phyloP scores from a whole-genome alignment of 2,113 vertebrate species.

The Oncorhynchus kisutch region DNA sequence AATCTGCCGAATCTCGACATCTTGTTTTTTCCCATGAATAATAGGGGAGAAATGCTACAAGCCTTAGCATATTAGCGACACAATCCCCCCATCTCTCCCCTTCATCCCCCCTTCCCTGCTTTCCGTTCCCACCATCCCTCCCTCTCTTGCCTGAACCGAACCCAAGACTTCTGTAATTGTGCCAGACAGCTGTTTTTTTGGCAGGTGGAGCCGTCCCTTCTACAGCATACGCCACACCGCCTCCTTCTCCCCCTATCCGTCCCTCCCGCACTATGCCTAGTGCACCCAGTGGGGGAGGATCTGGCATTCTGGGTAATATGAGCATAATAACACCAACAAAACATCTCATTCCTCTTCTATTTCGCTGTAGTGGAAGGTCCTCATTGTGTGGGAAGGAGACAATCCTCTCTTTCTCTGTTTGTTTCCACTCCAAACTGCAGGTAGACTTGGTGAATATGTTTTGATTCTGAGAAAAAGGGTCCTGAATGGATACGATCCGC shows the following conservation, averaged over 20 bases:
- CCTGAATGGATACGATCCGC: background rate
- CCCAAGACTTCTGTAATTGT: constrained; percentile 43
- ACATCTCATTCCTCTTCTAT: constrained; percentile 69
- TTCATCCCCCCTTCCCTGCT: too few relatives aligned
- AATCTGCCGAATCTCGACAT: constrained; percentile 30
- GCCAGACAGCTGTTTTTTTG: constrained; percentile 60
- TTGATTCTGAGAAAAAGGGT: background rate
- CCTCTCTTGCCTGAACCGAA: constrained; percentile 37
- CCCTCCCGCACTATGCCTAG: constrained; percentile 54
- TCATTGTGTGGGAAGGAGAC: constrained; percentile 51
- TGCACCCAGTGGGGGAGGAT: constrained; percentile 63
- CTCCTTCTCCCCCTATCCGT: background rate
- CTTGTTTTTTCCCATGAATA: constrained; percentile 16
- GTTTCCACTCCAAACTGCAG: constrained; percentile 17
- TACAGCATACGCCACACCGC: background rate
- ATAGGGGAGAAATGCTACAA: constrained; percentile 49
- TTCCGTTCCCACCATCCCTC: constrained; percentile 35
- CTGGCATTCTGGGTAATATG: constrained; percentile 65
- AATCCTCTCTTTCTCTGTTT: constrained; percentile 30
- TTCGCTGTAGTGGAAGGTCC: constrained; percentile 42
- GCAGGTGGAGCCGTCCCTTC: constrained; percentile 44
- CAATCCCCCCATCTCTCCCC: constrained; percentile 40
- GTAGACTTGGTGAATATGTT: constrained; percentile 25
- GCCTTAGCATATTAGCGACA: constrained; percentile 54
- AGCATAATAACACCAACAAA: constrained; percentile 69